These are phyloP conservation scores for Melospiza melodia DNA, from an alignment of 2,113 vertebrate genomes.

Conservation along the genomic window DNA sequence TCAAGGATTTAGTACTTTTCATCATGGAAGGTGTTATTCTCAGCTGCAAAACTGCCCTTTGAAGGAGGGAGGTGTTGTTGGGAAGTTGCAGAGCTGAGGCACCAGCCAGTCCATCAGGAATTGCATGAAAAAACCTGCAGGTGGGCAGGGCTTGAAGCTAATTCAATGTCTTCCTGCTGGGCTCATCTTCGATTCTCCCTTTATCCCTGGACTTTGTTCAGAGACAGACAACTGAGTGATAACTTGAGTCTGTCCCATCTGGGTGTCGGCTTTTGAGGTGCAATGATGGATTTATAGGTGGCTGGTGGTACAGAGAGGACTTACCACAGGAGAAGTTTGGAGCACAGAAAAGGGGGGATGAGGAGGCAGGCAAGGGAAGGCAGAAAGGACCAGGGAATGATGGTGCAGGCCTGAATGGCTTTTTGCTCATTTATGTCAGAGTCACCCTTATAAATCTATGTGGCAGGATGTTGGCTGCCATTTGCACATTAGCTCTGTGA, in stretches of 20 bases:
- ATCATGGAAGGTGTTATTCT: not conserved
- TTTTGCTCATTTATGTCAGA: not conserved
- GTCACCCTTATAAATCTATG: not conserved
- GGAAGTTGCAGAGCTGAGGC: not conserved
- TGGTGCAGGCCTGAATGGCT: not conserved
- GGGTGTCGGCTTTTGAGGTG: not conserved
- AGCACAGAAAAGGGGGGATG: not conserved
- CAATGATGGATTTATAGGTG: fast-evolving
- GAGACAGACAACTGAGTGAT: not conserved
- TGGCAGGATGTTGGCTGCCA: not conserved
- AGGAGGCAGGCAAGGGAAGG: not conserved
- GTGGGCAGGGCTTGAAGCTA: not conserved
- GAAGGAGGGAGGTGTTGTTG: not conserved
- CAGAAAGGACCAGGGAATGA: not conserved
- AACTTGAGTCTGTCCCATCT: not conserved
- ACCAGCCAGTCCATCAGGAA: not conserved
- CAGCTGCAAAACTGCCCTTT: not conserved
- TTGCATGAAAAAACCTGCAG: not conserved
- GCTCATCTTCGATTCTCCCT: not conserved
- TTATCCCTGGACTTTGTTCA: not conserved
- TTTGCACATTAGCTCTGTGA: not conserved
- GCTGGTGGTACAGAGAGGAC: not conserved
- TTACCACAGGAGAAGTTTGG: not conserved
- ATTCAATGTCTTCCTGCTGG: not conserved
- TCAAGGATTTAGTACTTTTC: not conserved